Base-by-base conservation (phyloP, 2,888 invertebrate genomes). In the Phlogophora meticulosa region DNA sequence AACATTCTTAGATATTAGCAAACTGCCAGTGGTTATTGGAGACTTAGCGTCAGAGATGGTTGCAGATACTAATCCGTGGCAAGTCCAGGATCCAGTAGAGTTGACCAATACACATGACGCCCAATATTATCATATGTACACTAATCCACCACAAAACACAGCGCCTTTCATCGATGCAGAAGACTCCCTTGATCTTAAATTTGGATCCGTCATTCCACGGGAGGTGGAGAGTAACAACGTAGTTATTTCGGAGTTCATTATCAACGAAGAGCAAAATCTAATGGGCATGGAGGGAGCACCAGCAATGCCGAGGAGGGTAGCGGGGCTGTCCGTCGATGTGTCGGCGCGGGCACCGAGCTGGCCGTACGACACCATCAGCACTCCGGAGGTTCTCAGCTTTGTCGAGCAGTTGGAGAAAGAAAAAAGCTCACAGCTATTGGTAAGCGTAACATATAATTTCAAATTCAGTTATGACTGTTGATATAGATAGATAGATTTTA, bases 381-480 rank as follows among this genome's bases (percentile, higher is more conserved):
- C 96, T 28, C 96, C 96, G 7, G 95, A 95, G 62, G 92, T 96
- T 63, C 90, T 96, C 59, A 92, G 86, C 74, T 92, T 87, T 72
- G 93, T 96, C 57, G 95, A 95, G 80, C 93, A 95, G 76, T 80
- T 95, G 78, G 95, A 96, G 84, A 92, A 89, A 78, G 94, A 94
- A 76, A 92, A 92, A 84, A 85, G 84, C 74, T 78, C 90, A 46
- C 85, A 86, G 45, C 72, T 78, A 66, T 76, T 85, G 85, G 95
- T 94, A 84, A 90, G 91, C 66, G n/a, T 48, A n/a, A 20, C n/a
- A 38, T 10, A 22, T 13, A 1, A 15, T 34, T 43, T 17, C 11
- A 0, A 51, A 7, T 32, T 51, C 32, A 34, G 9, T 38, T 5
- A 15, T 4, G 0, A 42, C 17, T 53, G 32, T 32, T n/a, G 7